Evolutionary conservation across 1,140 invertebrate genomes (phyloP).

Genomic region (Drosophila asahinai): DNA sequence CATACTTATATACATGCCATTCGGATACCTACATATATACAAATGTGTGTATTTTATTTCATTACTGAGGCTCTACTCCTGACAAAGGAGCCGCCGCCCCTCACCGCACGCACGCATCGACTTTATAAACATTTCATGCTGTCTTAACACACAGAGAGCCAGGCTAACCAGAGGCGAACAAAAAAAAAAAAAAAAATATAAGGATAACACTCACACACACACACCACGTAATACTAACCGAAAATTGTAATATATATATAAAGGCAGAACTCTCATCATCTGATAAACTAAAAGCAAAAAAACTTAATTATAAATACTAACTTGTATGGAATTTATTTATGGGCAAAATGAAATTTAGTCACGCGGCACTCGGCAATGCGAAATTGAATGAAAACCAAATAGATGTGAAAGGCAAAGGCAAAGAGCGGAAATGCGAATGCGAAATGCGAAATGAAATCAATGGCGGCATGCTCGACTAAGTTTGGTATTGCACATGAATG

Average conservation of each 20-base stretch:
- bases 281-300: conserved; percentile 41
- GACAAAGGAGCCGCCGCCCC: conserved; percentile 20
- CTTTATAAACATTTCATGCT: conserved; percentile 58
- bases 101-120: conserved; percentile 34
- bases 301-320: conserved; percentile 54
- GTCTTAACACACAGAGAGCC: conserved; percentile 40
- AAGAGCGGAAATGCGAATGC: conserved; percentile 11
- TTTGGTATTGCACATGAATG: conserved; percentile 41
- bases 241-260: conserved; percentile 59
- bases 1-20: conserved; percentile 7
- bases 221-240: conserved; percentile 24
- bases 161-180: conserved; percentile 25
- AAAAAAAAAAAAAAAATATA: conserved; percentile 13
- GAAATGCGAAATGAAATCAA: conserved; percentile 25
- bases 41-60: conserved; percentile 57
- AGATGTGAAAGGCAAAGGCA: conserved; percentile 6
- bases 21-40: conserved; percentile 30
- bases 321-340: conserved; percentile 56
- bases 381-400: conserved; percentile 23
- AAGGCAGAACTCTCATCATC: conserved; percentile 43
- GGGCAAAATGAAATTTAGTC: conserved; percentile 56
- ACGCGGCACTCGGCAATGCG: conserved; percentile 21
- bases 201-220: conserved; percentile 17
- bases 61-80: conserved; percentile 45
- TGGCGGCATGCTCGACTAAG: conserved; percentile 44